Base-by-base conservation (phyloP, 2,113 vertebrate species). In the Caloenas nicobarica region DNA sequence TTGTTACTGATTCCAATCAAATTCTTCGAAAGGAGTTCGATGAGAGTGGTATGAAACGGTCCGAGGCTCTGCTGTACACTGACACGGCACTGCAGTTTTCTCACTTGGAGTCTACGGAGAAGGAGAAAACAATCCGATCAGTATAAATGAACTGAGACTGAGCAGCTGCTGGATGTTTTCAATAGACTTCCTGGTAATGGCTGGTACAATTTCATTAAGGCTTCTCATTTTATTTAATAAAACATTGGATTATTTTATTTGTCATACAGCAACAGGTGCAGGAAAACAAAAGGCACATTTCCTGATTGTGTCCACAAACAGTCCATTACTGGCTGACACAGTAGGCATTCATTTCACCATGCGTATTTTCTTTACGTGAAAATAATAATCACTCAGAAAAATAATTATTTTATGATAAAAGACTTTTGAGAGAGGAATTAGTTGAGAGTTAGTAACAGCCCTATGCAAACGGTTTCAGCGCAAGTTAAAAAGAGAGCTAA, bases 171-270 rank as follows among this genome's bases (percentile, higher is more conserved):
- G 81, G 78, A 54, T 85, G 93, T 83, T 93, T 91, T 93, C 96
- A 92, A 58, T 80, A 68, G 93, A 89, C 88, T 91, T 73, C 96
- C 95, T 96, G 94, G 95, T 84, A 91, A 95, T 15, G 95, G 82
- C 94, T 96, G 95, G 95, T 96, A 95, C 93, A 82, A 88, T 91
- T 94, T 95, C 85, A 95, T 91, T 76, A 89, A 57, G 48, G 57
- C 83, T 57, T 86, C 86, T 88, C 70, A 4, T 74, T 92, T 95
- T 79, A 91, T 94, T 94, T 80, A 78, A 97, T 96, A 91, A 96
- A 95, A 86, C 82, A 80, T 24, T 91, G 80, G 95, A 51, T 93
- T 42, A 87, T 92, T 94, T 96, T 91, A 93, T 96, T 93, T 93
- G 80, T 65, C 87, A 57, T 94, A 73, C 61, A 95, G 86, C 80